Base-by-base conservation (phyloP, 2,888 invertebrate species). In the Thymelicus sylvestris region DNA sequence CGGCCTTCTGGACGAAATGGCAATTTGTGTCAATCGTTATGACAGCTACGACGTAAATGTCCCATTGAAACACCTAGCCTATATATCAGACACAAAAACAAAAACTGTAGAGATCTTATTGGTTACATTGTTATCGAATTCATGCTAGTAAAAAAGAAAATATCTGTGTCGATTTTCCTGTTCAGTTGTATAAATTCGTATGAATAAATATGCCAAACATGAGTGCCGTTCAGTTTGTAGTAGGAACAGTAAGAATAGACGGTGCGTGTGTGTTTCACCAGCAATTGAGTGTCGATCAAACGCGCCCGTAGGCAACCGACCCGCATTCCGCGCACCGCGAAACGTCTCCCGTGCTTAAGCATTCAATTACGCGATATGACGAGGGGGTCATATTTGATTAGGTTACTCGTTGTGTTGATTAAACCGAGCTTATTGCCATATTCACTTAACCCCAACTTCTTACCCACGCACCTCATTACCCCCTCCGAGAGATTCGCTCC, bases 381-480 rank as follows among this genome's bases (percentile, higher is more conserved):
- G 88, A 89, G 88, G 86, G 92, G 89, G 88, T 91, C 90, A 92
- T 93, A 92, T 93, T 93, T 92, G 92, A 92, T 92, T 92, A 93
- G 89, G 87, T 86, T 88, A 89, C 88, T 87, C 88, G 91, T 91
- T 90, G 88, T 91, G 91, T 92, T 91, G 90, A 92, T 93, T 92
- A 92, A 92, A 92, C 88, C 85, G 84, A 92, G 89, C 89, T 91
- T 91, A 92, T 92, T 92, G 90, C 90, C 87, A 88, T 90, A 91
- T 89, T 90, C 88, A 87, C 86, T 90, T 87, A 85, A 83, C 80
- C 81, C 81, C 86, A 80, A 57, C 31, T 38, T 38, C 57, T 57
- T 19, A 61, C 71, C 66, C 62, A 79, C 79, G 80, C 81, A 77
- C 77, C 78, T 72, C 52, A 60, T 60, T 72, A 73, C 69, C 74